A percentile compares a stretch with the other conserved stretches of the same genome.
These are phyloP conservation scores for Periparus ater DNA, from an alignment of 2,797 vertebrate genomes.

Conservation along the genomic window DNA sequence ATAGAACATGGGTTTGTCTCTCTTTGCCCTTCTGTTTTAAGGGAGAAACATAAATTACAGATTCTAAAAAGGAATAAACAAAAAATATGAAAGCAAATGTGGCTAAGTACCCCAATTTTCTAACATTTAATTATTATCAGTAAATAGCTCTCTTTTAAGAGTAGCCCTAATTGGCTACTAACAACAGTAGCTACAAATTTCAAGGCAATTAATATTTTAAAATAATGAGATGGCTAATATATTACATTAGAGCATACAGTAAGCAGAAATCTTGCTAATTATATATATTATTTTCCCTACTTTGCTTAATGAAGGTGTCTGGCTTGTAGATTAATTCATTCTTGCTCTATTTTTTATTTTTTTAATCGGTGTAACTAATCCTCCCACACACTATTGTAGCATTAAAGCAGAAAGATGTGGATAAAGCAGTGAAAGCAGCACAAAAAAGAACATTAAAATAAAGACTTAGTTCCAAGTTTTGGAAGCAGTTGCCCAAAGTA, in stretches of 20 bases:
- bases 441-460: neutral
- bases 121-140: constrained; percentile 11
- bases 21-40: neutral
- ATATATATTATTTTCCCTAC: constrained; percentile 35
- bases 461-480: constrained; percentile 1
- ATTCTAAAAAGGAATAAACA: constrained; percentile 4
- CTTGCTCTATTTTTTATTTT: constrained; percentile 17
- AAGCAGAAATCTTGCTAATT: constrained; percentile 51
- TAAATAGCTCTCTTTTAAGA: constrained; percentile 31
- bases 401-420: constrained; percentile 17
- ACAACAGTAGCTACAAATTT: constrained; percentile 42
- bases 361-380: constrained; percentile 36
- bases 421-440: neutral
- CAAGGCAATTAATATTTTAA: constrained; percentile 47
- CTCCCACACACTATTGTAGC: neutral
- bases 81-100: neutral
- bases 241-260: constrained; percentile 1
- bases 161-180: constrained; percentile 28
- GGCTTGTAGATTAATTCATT: constrained; percentile 31
- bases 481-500: neutral
- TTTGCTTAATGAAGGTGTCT: constrained; percentile 56
- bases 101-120: neutral
- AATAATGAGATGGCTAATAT: constrained; percentile 38
- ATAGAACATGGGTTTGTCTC: neutral
- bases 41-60: neutral